phyloP scores from a whole-genome alignment of 2,113 vertebrate genomes.

The Rana temporaria region DNA sequence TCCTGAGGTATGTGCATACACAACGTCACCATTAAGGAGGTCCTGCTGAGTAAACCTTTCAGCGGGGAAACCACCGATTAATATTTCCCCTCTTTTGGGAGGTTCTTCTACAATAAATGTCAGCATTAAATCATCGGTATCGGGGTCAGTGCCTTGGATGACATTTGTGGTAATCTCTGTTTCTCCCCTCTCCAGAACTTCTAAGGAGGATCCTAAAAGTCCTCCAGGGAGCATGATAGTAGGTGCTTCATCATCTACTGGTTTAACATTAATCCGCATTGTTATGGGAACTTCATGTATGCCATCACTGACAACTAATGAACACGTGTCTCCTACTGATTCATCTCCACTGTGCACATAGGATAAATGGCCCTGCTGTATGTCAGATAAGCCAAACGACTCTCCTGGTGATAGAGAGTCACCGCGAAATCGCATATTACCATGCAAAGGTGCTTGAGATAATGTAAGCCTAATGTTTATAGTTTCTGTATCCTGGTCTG shows the following conservation, averaged over 20 bases:
- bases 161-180: constrained; percentile 64
- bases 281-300: constrained; percentile 65
- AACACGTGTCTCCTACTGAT: constrained; percentile 62
- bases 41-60: constrained; percentile 69
- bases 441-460: constrained; percentile 71
- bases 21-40: constrained; percentile 64
- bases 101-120: constrained; percentile 68
- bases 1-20: constrained; percentile 66
- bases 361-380: constrained; percentile 72
- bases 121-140: constrained; percentile 59
- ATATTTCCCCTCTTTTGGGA: constrained; percentile 64
- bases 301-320: constrained; percentile 67
- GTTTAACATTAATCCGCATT: constrained; percentile 62
- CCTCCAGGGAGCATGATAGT: constrained; percentile 58
- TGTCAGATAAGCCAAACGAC: constrained; percentile 78
- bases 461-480: constrained; percentile 77
- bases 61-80: constrained; percentile 60
- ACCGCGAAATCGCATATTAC: constrained; percentile 75
- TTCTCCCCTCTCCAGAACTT: constrained; percentile 67
- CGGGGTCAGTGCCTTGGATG: constrained; percentile 62
- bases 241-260: constrained; percentile 60
- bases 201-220: constrained; percentile 60
- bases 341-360: constrained; percentile 70
- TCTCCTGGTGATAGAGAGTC: constrained; percentile 76
- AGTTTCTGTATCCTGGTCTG: constrained; percentile 80